Conservation (phyloP, 2,888 invertebrate species). For the Aspidiotus rigidus region DNA sequence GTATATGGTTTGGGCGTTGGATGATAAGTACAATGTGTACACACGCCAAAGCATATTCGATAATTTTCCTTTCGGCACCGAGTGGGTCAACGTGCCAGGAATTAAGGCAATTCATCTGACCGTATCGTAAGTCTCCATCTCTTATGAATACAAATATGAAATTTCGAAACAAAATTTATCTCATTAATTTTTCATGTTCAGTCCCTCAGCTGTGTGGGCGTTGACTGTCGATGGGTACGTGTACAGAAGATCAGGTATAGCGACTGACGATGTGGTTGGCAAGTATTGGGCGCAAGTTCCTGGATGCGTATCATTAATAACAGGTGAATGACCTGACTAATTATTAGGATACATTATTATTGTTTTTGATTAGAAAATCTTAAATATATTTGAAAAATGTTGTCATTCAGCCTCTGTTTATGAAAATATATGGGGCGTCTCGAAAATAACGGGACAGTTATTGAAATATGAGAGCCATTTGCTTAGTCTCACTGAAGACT, state of each 20-base stretch:
- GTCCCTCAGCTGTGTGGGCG: constrained; percentile 46
- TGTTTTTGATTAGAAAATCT: neutral
- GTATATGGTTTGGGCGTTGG: constrained; percentile 48
- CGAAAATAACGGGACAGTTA: constrained; percentile 3
- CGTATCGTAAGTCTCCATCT: constrained; percentile 41
- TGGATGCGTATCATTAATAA: constrained; percentile 40
- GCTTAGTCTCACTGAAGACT: constrained; percentile 13
- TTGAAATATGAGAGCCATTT: constrained; percentile 13
- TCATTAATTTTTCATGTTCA: constrained; percentile 34
- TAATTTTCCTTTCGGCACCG: constrained; percentile 46
- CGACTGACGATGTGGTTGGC: constrained; percentile 45
- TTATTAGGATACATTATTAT: neutral
- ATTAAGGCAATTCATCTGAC: constrained; percentile 44
- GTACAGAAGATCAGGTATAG: constrained; percentile 45
- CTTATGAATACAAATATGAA: too few species aligned
- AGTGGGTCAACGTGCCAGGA: constrained; percentile 48
- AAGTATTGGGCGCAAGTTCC: constrained; percentile 45
- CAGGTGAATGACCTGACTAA: constrained; percentile 39
- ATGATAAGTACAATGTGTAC: constrained; percentile 45
- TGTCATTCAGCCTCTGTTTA: neutral
- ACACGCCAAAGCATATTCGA: constrained; percentile 46
- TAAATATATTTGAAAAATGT: neutral
- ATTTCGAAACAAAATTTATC: too few species aligned
- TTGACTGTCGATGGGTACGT: constrained; percentile 44
- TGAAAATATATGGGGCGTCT: constrained; percentile 23